A percentile compares a stretch with the other conserved stretches of the same genome.
phyloP scores from a whole-genome alignment of 2,888 invertebrate genomes.

The Philonicus albiceps region DNA sequence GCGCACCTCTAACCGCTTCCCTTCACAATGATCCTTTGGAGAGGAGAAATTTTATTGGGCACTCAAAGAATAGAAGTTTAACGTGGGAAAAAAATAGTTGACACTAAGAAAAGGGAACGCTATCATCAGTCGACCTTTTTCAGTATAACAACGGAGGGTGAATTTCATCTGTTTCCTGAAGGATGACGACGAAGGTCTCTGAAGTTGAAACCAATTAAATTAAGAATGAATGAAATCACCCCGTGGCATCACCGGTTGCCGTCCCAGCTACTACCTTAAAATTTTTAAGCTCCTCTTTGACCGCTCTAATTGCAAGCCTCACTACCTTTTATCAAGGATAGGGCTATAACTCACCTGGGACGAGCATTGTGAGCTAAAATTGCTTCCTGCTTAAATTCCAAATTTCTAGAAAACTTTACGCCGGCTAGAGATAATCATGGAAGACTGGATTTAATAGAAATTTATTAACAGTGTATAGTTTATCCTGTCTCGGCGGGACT shows the following conservation, averaged over 20 bases:
- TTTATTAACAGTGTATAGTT: constrained; percentile 3
- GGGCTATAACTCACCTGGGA: not conserved
- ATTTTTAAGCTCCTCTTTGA: not conserved
- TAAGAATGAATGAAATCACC: not conserved
- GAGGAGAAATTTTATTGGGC: constrained; percentile 1
- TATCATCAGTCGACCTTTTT: not conserved
- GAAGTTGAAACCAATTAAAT: constrained; percentile 19
- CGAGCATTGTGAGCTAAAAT: not conserved
- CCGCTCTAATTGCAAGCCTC: not conserved
- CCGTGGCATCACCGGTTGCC: not conserved
- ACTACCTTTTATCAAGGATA: not conserved
- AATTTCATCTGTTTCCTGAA: not conserved
- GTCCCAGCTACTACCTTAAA: not conserved
- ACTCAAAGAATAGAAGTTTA: not conserved
- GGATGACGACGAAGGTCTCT: not conserved
- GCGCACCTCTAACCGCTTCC: not conserved
- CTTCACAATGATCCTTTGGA: not conserved
- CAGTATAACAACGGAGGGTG: not conserved
- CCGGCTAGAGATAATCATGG: not conserved
- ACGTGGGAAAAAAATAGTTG: constrained; percentile 12
- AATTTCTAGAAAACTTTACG: not conserved
- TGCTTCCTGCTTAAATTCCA: not conserved
- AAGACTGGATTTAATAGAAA: constrained; percentile 21
- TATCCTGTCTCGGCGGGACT: not conserved
- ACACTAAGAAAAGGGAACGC: not conserved